These are phyloP conservation scores for Candidula unifasciata DNA, from an alignment of 2,888 invertebrate genomes.

Conservation along the genomic window DNA sequence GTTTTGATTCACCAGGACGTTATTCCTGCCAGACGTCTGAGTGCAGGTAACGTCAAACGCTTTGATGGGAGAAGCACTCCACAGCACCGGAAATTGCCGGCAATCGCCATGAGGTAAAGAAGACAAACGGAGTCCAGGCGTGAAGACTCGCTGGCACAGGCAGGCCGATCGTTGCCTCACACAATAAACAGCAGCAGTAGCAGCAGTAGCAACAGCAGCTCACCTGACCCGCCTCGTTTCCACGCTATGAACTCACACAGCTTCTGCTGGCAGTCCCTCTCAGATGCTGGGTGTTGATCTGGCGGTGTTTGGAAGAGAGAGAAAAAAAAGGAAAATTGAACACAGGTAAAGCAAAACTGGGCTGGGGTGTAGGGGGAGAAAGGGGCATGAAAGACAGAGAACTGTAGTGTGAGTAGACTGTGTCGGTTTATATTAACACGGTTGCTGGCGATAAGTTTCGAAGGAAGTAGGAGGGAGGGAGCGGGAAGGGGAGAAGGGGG, in stretches of 20 bases:
- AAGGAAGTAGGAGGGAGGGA: neutral
- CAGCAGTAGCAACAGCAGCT: neutral
- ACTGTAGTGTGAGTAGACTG: neutral
- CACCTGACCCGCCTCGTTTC: neutral
- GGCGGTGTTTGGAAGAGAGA: neutral
- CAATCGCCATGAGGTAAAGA: slow-evolving; percentile 18
- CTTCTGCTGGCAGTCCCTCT: neutral
- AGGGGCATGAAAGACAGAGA: neutral
- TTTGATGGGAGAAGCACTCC: slow-evolving; percentile 34
- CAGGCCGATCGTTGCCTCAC: neutral
- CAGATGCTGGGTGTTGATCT: slow-evolving; percentile 12
- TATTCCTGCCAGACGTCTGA: no score
- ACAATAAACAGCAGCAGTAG: neutral
- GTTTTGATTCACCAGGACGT: no score
- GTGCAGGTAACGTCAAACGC: no score
- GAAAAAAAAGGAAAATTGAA: neutral
- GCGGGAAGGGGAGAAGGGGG: neutral
- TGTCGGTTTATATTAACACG: neutral
- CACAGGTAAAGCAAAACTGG: slow-evolving; percentile 18
- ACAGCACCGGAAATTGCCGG: slow-evolving; percentile 48
- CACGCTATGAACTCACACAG: neutral
- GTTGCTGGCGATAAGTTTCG: neutral
- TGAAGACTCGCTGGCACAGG: neutral
- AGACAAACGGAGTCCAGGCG: slow-evolving; percentile 28
- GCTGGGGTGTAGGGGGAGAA: neutral